Evolutionary conservation across 53 echinoderm and acorn worm genomes (phyloP).

Genomic region (Glandiceps talaboti): DNA sequence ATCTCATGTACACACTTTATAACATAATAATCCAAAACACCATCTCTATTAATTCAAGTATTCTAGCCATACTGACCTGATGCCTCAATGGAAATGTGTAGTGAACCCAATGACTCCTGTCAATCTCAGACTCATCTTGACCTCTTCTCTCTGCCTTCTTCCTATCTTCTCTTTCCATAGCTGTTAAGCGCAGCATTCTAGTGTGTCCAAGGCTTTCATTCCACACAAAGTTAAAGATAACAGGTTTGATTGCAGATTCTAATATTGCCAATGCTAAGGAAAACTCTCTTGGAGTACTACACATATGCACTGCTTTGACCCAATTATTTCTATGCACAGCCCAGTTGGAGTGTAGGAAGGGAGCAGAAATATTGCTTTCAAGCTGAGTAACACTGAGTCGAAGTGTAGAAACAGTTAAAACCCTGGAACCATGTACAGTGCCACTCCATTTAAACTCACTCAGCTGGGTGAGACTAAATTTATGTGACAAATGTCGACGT

Average conservation of each 20-base stretch:
- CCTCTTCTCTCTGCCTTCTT: slow-evolving; percentile 72
- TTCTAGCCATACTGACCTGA: slow-evolving; percentile 41
- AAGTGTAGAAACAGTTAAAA: slow-evolving; percentile 68
- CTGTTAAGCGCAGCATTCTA: slow-evolving; percentile 51
- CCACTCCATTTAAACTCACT: slow-evolving; percentile 88
- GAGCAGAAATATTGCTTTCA: slow-evolving; percentile 63
- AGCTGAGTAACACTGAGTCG: slow-evolving; percentile 74
- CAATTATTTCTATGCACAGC: slow-evolving; percentile 85
- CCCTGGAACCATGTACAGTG: slow-evolving; percentile 76
- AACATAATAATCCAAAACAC: neutral
- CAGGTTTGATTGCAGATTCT: slow-evolving; percentile 95
- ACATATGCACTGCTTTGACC: slow-evolving; percentile 98
- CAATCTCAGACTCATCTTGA: slow-evolving; percentile 61
- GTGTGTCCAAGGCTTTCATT: slow-evolving; percentile 79
- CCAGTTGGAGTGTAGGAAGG: slow-evolving; percentile 99
- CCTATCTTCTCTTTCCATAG: slow-evolving; percentile 75
- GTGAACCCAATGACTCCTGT: slow-evolving; percentile 79
- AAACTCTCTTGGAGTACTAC: slow-evolving; percentile 63
- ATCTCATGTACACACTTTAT: too few species aligned
- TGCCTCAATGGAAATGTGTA: slow-evolving; percentile 96
- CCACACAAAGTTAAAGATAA: slow-evolving; percentile 80
- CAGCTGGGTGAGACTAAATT: slow-evolving; percentile 63
- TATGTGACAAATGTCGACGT: slow-evolving; percentile 79
- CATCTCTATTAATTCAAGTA: neutral
- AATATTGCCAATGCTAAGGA: slow-evolving; percentile 87